Conservation (phyloP, 1,140 invertebrate species). For the Apis cerana region DNA sequence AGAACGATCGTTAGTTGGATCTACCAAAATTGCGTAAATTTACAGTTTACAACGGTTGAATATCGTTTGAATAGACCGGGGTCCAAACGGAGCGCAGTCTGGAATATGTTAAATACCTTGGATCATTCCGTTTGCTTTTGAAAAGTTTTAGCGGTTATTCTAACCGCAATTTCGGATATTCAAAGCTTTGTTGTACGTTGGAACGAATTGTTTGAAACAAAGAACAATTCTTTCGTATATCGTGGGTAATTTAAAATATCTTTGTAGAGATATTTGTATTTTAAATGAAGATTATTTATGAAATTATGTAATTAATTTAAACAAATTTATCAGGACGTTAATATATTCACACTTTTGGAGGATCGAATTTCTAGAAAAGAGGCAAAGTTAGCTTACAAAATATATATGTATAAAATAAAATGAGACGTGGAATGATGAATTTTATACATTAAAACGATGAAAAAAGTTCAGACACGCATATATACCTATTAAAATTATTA, state of each 20-base stretch:
- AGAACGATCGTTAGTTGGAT: constrained; percentile 15
- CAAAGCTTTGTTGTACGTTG: constrained; percentile 28
- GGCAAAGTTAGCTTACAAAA: too few relatives aligned
- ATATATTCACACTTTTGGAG: too few relatives aligned
- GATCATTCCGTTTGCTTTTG: constrained; percentile 52
- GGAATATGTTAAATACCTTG: constrained; percentile 38
- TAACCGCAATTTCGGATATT: constrained; percentile 30
- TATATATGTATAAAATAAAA: too few relatives aligned
- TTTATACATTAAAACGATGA: too few relatives aligned
- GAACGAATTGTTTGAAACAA: not conserved
- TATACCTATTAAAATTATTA: too few relatives aligned
- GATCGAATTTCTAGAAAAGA: too few relatives aligned
- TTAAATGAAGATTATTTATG: not conserved
- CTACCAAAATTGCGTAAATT: constrained; percentile 57
- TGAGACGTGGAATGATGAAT: too few relatives aligned
- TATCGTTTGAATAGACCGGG: constrained; percentile 42
- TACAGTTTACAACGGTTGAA: constrained; percentile 49
- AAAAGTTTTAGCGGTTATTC: constrained; percentile 46
- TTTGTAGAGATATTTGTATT: too few relatives aligned
- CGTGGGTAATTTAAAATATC: too few relatives aligned
- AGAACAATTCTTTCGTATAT: not conserved
- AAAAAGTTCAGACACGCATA: too few relatives aligned
- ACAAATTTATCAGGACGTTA: too few relatives aligned
- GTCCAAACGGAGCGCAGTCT: not conserved
- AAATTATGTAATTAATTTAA: not conserved